Conservation (phyloP, 2,113 vertebrate species). For the Raphicerus campestris region DNA sequence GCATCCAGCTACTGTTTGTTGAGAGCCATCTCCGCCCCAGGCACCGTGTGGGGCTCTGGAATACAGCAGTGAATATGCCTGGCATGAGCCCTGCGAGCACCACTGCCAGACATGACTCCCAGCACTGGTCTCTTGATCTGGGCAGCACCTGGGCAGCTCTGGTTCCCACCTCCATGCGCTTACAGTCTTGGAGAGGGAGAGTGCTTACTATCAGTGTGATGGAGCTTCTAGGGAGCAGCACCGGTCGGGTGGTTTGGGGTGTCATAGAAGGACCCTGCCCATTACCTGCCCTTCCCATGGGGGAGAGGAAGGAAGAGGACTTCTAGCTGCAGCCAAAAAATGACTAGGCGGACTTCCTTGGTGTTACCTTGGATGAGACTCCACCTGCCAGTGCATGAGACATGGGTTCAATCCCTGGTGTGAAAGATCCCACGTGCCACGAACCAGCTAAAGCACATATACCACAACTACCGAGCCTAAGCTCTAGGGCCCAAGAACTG, state of each 20-base stretch:
- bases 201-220: fast-evolving
- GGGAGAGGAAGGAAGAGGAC: not conserved
- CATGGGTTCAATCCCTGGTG: fast-evolving
- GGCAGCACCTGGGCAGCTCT: not conserved
- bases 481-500: not conserved
- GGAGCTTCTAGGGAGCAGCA: not conserved
- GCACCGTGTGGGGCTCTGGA: not conserved
- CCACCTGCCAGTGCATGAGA: not conserved
- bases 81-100: fast-evolving
- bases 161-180: fast-evolving
- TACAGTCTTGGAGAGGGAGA: not conserved
- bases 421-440: not conserved
- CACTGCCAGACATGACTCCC: not conserved
- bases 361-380: not conserved
- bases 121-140: not conserved
- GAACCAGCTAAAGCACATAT: not conserved
- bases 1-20: not conserved
- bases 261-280: not conserved
- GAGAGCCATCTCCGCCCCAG: not conserved
- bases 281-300: not conserved
- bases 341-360: not conserved
- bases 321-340: not conserved
- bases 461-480: not conserved
- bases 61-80: fast-evolving
- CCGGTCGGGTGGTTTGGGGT: not conserved